Conservation (phyloP, 2,113 vertebrate genomes). For the Bubalus kerabau region DNA sequence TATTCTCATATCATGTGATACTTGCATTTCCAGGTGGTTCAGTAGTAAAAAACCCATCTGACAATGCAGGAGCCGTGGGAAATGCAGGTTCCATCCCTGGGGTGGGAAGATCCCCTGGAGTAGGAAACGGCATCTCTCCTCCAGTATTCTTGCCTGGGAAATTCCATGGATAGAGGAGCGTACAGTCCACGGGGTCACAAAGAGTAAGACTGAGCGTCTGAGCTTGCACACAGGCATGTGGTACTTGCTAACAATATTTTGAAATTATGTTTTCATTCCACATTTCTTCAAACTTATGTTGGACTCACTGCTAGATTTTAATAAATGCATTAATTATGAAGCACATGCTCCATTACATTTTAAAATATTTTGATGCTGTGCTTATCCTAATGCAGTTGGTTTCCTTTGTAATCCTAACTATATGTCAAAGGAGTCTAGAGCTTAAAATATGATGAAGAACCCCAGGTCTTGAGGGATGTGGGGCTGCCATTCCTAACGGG, state of each 20-base stretch:
- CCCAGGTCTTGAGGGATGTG: not conserved
- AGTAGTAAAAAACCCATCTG: not conserved
- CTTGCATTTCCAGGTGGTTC: not conserved
- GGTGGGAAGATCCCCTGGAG: not conserved
- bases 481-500: not conserved
- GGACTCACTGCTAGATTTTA: constrained; percentile 5
- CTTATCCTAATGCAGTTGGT: not conserved
- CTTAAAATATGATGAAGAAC: not conserved
- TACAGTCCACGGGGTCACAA: not conserved
- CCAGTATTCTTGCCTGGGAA: not conserved
- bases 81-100: not conserved
- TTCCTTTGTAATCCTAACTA: not conserved
- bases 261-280: not conserved
- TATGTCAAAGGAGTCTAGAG: not conserved
- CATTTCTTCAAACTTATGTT: not conserved
- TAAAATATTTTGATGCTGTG: constrained; percentile 8
- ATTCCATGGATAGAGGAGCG: not conserved
- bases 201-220: not conserved
- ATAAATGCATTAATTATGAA: constrained; percentile 33
- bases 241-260: not conserved
- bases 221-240: not conserved
- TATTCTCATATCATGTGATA: not conserved
- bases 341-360: not conserved
- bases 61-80: not conserved
- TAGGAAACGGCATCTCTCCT: not conserved